Percentiles rank a stretch among this genome's conserved stretches.
Evolutionary conservation across 2,797 vertebrate genomes (phyloP).

Genomic region (Poeciliopsis gracilis): DNA sequence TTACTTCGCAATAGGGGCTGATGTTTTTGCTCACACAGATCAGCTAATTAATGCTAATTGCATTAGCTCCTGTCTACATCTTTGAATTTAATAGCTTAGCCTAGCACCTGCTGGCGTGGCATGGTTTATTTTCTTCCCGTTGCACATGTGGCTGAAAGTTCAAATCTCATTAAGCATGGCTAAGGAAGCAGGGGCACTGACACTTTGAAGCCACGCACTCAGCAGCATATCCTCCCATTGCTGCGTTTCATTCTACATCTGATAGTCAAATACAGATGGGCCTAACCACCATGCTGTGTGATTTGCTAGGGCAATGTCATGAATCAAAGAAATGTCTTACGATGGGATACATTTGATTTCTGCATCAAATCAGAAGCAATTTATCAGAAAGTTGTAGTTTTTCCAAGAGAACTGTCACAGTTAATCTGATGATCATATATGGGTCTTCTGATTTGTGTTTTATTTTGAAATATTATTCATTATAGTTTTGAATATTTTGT

Average conservation of each 20-base stretch:
- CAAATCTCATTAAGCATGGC: not conserved
- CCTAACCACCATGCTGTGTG: not conserved
- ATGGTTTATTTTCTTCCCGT: not conserved
- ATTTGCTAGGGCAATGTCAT: not conserved
- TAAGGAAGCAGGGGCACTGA: slow-evolving; percentile 1
- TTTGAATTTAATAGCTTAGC: not conserved
- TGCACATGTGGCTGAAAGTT: slow-evolving; percentile 2
- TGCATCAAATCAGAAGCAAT: not conserved
- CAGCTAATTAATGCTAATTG: slow-evolving; percentile 2
- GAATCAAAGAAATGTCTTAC: not conserved
- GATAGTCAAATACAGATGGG: slow-evolving; percentile 1
- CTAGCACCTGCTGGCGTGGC: not conserved
- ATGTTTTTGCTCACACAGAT: not conserved
- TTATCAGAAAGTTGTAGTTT: not conserved
- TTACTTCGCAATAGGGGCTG: not conserved
- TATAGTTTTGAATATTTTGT: not conserved
- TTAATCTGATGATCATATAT: not conserved
- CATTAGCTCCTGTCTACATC: slow-evolving; percentile 1
- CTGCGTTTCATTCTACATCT: not conserved
- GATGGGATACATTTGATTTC: not conserved
- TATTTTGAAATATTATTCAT: not conserved
- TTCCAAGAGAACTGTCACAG: not conserved
- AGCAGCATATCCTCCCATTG: slow-evolving; percentile 1
- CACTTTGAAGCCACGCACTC: slow-evolving; percentile 1
- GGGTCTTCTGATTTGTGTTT: not conserved